Conservation (phyloP, 2,888 invertebrate species). For the Euplexia lucipara region DNA sequence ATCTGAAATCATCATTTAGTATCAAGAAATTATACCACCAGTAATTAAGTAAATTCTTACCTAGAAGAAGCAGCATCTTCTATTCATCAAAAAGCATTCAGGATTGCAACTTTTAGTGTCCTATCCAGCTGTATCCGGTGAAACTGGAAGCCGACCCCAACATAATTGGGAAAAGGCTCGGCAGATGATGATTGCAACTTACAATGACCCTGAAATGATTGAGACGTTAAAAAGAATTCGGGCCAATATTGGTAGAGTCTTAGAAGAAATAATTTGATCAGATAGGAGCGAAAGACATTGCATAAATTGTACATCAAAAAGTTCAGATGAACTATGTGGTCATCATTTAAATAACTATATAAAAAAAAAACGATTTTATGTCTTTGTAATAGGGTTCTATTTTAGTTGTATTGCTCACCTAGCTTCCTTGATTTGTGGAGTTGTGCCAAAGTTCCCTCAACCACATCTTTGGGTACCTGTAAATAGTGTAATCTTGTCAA, state of each 20-base stretch:
- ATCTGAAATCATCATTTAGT: slow-evolving; percentile 81
- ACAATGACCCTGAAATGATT: slow-evolving; percentile 23
- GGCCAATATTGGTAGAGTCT: neutral
- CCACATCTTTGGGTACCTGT: neutral
- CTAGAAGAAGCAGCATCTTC: neutral
- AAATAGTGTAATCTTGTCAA: neutral
- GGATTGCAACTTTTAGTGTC: neutral
- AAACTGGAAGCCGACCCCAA: too few relatives aligned
- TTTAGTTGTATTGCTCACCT: slow-evolving; percentile 5
- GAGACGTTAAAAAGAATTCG: neutral
- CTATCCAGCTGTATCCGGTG: too few relatives aligned
- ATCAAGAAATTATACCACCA: neutral
- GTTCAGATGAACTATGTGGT: slow-evolving; percentile 82
- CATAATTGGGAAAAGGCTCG: too few relatives aligned
- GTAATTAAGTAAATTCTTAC: slow-evolving; percentile 7
- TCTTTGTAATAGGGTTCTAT: neutral
- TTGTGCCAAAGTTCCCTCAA: neutral
- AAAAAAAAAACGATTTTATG: neutral
- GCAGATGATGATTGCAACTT: too few relatives aligned
- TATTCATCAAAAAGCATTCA: neutral
- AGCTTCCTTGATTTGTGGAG: too few relatives aligned
- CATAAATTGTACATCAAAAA: slow-evolving; percentile 74
- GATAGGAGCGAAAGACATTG: slow-evolving; percentile 90
- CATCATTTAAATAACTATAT: slow-evolving; percentile 65
- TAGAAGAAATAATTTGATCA: slow-evolving; percentile 70